Base-by-base conservation (phyloP, 1,140 invertebrate genomes). In the Varroa destructor region DNA sequence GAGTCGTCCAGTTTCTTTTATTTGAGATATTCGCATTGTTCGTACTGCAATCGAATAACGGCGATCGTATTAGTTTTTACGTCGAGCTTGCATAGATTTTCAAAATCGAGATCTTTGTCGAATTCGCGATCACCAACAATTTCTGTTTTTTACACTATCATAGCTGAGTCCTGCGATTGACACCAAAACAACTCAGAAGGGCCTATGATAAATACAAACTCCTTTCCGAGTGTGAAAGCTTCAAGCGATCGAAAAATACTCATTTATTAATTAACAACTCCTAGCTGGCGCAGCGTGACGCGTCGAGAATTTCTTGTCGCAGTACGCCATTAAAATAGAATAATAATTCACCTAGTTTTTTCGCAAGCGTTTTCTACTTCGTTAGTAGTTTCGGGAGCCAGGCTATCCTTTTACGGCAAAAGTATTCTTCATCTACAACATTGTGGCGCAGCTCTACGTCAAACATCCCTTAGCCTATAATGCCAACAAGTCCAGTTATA, bases 141-240 rank as follows among this genome's bases (percentile, higher is more conserved):
- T 80, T 97, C 93, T 72, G 86, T 85, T 42, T 84, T 91, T 81
- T n/a, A 78, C 78, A 87, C 6, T 97, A 82, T 83, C 74, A 79
- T 94, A 95, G 78, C 97, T 88, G 79, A 98, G 98, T 64, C 91
- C 88, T 81, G 87, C 89, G 71, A 87, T 86, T 76, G 85, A 87
- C 64, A 90, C 89, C 86, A 97, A 96, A 0, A 92, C 85, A 43
- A 96, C 88, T 80, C 92, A 89, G 73, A 88, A 83, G 0, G 93
- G 87, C 74, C 90, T 87, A 74, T 93, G 88, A 76, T 93, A 90
- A 1, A 86, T 81, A 84, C 84, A 40, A 93, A 94, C 71, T 97
- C 81, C 81, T 97, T 93, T 78, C 78, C 97, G 97, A 78, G 98
- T 95, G 73, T 94, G 95, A 81, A 98, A 98, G 40, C 88, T 87